Evolutionary conservation across 1,140 invertebrate genomes (phyloP).

Genomic region (Caenorhabditis remanei): DNA sequence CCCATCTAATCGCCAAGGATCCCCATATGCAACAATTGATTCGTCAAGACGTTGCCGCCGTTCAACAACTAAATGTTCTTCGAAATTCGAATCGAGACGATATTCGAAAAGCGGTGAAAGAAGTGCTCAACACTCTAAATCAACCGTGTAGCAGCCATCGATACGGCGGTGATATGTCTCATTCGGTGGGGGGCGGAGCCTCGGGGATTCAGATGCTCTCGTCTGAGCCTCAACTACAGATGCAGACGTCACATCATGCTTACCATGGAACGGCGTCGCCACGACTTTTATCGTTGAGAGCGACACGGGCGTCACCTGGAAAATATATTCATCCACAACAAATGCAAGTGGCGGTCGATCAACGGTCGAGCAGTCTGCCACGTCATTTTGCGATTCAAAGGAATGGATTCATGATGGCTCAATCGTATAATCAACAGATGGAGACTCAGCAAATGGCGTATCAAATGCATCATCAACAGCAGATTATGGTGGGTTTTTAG

Average conservation of each 20-base stretch:
- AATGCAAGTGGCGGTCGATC: constrained; percentile 4
- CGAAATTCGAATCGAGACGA: constrained; percentile 54
- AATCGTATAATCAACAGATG: constrained; percentile 17
- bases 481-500: not conserved
- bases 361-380: constrained; percentile 57
- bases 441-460: not conserved
- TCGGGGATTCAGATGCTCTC: not conserved
- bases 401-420: constrained; percentile 46
- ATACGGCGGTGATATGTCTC: constrained; percentile 35
- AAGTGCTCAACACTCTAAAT: constrained; percentile 23
- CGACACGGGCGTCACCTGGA: constrained; percentile 45
- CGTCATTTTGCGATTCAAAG: constrained; percentile 50
- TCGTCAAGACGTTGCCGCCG: constrained; percentile 15
- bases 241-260: constrained; percentile 52
- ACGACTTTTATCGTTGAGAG: constrained; percentile 13
- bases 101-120: constrained; percentile 45
- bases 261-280: constrained; percentile 11
- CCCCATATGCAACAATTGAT: constrained; percentile 56
- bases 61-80: constrained; percentile 48
- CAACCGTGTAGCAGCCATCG: constrained; percentile 24
- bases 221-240: not conserved
- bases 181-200: constrained; percentile 21
- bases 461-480: constrained; percentile 6
- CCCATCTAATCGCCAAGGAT: constrained; percentile 51
- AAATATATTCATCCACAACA: constrained; percentile 6